These are phyloP conservation scores for Platycercus adscitus DNA, from an alignment of 2,113 vertebrate species.

Conservation along the genomic window DNA sequence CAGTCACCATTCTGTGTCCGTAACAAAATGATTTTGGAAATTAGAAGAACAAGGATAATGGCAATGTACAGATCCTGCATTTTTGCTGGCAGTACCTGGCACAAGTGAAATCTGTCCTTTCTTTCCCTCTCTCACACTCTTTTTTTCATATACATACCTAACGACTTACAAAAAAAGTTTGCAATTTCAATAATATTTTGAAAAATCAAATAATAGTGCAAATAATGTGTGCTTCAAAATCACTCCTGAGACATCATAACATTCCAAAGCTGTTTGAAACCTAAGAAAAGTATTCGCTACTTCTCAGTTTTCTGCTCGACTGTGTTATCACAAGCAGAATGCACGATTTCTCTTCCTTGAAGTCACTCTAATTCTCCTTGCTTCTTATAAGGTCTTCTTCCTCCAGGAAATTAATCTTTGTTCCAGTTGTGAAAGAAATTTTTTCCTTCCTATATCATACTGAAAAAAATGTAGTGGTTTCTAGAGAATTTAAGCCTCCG, in stretches of 20 bases:
- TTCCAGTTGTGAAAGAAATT: not conserved
- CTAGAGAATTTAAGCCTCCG: not conserved
- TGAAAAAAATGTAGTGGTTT: not conserved
- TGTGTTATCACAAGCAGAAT: not conserved
- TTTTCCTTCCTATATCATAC: not conserved
- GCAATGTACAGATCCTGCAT: not conserved
- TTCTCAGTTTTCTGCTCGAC: not conserved
- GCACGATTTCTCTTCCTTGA: not conserved
- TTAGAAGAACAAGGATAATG: not conserved
- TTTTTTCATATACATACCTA: not conserved
- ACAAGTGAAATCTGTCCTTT: not conserved
- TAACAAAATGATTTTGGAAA: not conserved
- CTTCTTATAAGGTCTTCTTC: not conserved
- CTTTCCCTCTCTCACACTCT: not conserved
- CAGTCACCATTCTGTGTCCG: fast-evolving
- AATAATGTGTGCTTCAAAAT: not conserved
- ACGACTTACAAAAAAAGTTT: not conserved
- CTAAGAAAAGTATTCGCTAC: not conserved
- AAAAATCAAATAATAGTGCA: not conserved
- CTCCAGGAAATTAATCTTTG: constrained; percentile 19
- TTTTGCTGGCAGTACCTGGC: not conserved
- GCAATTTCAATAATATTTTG: not conserved
- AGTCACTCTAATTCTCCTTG: not conserved
- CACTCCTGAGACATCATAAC: not conserved
- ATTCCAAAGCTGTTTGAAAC: not conserved